Percentiles rank a stretch among this genome's conserved stretches.
phyloP scores from a whole-genome alignment of 2,888 invertebrate genomes.

The Callosobruchus maculatus region DNA sequence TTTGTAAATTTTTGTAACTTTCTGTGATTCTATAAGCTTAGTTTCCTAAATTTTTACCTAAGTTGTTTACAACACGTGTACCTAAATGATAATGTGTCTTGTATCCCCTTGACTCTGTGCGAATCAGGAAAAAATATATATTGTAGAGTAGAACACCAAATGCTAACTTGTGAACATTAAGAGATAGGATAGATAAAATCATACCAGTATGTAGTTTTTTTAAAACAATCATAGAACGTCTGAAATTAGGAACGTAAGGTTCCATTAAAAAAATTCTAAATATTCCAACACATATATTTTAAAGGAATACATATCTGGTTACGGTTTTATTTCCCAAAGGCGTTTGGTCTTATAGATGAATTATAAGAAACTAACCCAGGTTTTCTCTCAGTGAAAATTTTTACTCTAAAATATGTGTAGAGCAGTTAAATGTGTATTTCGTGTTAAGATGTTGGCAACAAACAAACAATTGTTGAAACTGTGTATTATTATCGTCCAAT shows the following conservation, averaged over 20 bases:
- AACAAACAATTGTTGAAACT: conserved; percentile 16
- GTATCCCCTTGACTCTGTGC: conserved; percentile 37
- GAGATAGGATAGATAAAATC: not conserved
- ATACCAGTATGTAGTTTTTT: not conserved
- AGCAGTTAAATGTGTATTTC: not conserved
- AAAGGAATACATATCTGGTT: no score
- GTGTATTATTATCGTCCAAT: conserved; percentile 30
- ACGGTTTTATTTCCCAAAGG: not conserved
- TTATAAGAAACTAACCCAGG: conserved; percentile 31
- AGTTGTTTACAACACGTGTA: conserved; percentile 38
- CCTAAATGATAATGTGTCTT: conserved; percentile 45
- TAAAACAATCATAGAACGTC: not conserved
- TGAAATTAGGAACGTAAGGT: no score
- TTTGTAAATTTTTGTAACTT: conserved; percentile 40
- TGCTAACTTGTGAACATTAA: not conserved
- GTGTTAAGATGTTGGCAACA: conserved; percentile 22
- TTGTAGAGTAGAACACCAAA: conserved; percentile 11
- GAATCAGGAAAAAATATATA: conserved; percentile 34
- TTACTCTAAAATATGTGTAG: conserved; percentile 17
- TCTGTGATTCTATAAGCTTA: conserved; percentile 43
- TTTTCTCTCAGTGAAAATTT: conserved; percentile 35
- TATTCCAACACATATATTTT: no score
- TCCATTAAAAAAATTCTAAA: no score
- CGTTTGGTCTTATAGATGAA: conserved; percentile 16
- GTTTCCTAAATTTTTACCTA: conserved; percentile 37